Evolutionary conservation across 2,797 vertebrate species (phyloP).

Genomic region (Melanotaenia boesemani): DNA sequence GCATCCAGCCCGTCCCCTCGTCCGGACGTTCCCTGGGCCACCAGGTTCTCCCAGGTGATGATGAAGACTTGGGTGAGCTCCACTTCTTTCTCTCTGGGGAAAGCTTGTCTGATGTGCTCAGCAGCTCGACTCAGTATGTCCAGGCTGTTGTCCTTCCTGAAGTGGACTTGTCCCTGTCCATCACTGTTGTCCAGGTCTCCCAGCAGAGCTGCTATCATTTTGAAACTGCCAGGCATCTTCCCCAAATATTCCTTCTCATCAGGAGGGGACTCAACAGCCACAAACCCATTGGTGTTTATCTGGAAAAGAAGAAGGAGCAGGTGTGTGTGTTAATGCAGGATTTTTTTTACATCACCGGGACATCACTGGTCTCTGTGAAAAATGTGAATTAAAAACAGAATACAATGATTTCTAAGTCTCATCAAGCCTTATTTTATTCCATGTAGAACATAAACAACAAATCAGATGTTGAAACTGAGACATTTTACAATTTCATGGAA

Average conservation of each 20-base stretch:
- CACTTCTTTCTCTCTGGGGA: constrained; percentile 76
- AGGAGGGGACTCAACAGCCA: constrained; percentile 81
- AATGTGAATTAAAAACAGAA: too few relatives aligned
- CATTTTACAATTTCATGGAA: too few relatives aligned
- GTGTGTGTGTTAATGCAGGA: background rate
- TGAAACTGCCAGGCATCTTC: constrained; percentile 85
- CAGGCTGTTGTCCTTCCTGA: constrained; percentile 84
- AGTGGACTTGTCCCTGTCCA: constrained; percentile 86
- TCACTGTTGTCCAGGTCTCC: constrained; percentile 89
- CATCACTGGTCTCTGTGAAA: too few relatives aligned
- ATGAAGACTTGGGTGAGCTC: constrained; percentile 80
- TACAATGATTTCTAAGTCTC: too few relatives aligned
- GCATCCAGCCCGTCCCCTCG: constrained; percentile 65
- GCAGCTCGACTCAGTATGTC: constrained; percentile 72
- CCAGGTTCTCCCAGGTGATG: constrained; percentile 91
- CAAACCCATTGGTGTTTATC: constrained; percentile 92
- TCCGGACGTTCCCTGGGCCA: constrained; percentile 66
- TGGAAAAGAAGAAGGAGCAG: constrained; percentile 23
- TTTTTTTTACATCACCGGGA: too few relatives aligned
- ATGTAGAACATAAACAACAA: too few relatives aligned
- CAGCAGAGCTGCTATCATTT: constrained; percentile 86
- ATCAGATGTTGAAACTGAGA: too few relatives aligned
- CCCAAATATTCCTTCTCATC: constrained; percentile 83
- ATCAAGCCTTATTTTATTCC: too few relatives aligned
- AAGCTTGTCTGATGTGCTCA: constrained; percentile 81